Percentiles rank a stretch among this genome's conserved stretches.
Conservation (phyloP, 2,797 vertebrate genomes). For the Notoglanidium macrostoma region DNA sequence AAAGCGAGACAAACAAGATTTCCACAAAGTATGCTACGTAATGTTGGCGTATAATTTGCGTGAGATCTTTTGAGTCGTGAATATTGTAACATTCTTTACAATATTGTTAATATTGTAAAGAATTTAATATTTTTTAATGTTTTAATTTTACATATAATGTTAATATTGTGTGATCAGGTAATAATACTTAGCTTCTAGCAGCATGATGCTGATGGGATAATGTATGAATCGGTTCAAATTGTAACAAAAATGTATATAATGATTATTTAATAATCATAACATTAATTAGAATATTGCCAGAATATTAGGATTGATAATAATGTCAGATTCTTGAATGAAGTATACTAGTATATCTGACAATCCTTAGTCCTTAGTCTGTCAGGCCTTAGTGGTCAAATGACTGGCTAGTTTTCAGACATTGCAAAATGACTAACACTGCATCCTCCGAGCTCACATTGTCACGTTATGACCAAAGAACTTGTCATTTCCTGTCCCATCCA, state of each 20-base stretch:
- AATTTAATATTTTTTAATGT: too few species aligned
- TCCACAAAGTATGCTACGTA: not conserved
- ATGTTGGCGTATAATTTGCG: not conserved
- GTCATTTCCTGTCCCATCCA: conserved; percentile 22
- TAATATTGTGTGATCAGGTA: not conserved
- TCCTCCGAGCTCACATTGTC: not conserved
- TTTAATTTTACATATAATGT: too few species aligned
- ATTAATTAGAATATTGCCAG: not conserved
- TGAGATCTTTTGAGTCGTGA: not conserved
- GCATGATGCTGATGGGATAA: not conserved
- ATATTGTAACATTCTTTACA: not conserved
- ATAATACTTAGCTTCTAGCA: not conserved
- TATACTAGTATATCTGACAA: not conserved
- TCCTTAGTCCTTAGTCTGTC: not conserved
- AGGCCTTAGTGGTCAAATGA: not conserved
- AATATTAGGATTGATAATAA: not conserved
- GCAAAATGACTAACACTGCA: not conserved
- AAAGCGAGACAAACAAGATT: not conserved
- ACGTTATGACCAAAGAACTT: conserved; percentile 23
- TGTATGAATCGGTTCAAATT: not conserved
- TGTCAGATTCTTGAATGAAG: not conserved
- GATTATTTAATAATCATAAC: not conserved
- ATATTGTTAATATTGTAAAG: not conserved
- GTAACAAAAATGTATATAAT: not conserved
- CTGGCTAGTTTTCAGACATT: not conserved